Evolutionary conservation across 1,140 invertebrate species (phyloP), one percentile per base, ranked within the genome.

Genomic region (Coptotermes formosanus): DNA sequence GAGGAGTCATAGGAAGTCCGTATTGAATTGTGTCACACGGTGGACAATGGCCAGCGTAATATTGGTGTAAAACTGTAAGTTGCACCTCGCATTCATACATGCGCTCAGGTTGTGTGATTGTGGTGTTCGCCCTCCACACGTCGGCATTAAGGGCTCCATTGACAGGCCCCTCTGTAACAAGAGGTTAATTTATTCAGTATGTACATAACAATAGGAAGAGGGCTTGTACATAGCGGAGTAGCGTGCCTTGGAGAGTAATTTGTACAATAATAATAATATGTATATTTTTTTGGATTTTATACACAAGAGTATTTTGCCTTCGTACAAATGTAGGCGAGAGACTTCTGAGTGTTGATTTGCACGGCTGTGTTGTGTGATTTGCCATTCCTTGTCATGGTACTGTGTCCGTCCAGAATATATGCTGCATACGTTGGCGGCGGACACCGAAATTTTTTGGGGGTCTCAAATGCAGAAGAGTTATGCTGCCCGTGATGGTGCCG

Each of bases 231-330:
- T 75, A 75, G 3, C 25, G 64, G 64, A 75, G 3, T 75, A 75
- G n/a, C 30, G 25, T 75, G 64, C 64, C 64, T 75, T 75, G 64
- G 30, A 75, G 4, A 30, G 11, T 25, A 30, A 30, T n/a, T 75
- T 75, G 25, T 75, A 75, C 64, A 75, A 30, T 75, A 75, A 75
- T 75, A 30, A 75, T 75, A n/a, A 75, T 30, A 75, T 75, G n/a
- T 75, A 55, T 55, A 55, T 55, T 19, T 75, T 75, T 75, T 75
- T 75, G 64, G 64, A 75, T 16, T 30, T 75, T 75, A n/a, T 75
- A 64, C 59, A 64, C 59, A 64, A 23, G 59, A n/a, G 25, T 64
- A 75, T 75, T 75, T 75, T 25, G 64, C 64, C 64, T 8, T 75
- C 64, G 7, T 30, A 16, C 30, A 3, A 75, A 75, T 30, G 64